Evolutionary conservation across 1,140 invertebrate species (phyloP).

Genomic region (Pteromalus puparum): DNA sequence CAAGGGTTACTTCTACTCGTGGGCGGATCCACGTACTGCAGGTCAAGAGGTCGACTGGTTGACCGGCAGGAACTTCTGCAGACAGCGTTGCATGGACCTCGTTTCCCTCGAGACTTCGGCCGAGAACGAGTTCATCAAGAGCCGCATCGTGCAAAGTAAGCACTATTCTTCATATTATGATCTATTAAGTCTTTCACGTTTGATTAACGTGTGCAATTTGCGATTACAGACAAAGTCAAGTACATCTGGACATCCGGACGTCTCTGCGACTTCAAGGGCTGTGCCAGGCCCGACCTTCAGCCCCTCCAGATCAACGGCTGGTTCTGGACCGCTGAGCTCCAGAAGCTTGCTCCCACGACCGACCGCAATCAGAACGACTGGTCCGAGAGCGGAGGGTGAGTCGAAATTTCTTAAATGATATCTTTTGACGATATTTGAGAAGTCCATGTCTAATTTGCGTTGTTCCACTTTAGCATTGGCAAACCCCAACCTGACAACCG

Average conservation of each 20-base stretch:
- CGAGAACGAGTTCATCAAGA: slow-evolving; percentile 90
- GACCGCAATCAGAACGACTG: slow-evolving; percentile 87
- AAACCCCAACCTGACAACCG: slow-evolving; percentile 89
- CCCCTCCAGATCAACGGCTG: slow-evolving; percentile 87
- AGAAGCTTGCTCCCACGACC: slow-evolving; percentile 85
- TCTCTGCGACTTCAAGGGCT: slow-evolving; percentile 89
- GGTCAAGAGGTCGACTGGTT: slow-evolving; percentile 88
- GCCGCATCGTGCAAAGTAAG: slow-evolving; percentile 83
- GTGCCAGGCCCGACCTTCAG: slow-evolving; percentile 85
- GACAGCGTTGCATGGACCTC: slow-evolving; percentile 90
- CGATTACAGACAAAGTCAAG: slow-evolving; percentile 77
- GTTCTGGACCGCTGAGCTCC: slow-evolving; percentile 91
- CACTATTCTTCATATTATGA: neutral
- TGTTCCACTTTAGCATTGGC: slow-evolving; percentile 75
- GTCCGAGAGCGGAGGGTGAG: slow-evolving; percentile 85
- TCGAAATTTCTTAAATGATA: slow-evolving; percentile 17
- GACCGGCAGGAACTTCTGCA: slow-evolving; percentile 87
- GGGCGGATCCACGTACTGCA: slow-evolving; percentile 83
- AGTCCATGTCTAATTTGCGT: neutral
- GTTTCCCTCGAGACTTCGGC: slow-evolving; percentile 87
- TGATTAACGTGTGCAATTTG: slow-evolving; percentile 27
- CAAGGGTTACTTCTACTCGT: slow-evolving; percentile 90
- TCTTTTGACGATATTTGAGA: neutral
- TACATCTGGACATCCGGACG: slow-evolving; percentile 93
- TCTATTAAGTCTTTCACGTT: too few species aligned